Evolutionary conservation across 2,797 vertebrate genomes (phyloP).

Genomic region (Serranus cabrilla): DNA sequence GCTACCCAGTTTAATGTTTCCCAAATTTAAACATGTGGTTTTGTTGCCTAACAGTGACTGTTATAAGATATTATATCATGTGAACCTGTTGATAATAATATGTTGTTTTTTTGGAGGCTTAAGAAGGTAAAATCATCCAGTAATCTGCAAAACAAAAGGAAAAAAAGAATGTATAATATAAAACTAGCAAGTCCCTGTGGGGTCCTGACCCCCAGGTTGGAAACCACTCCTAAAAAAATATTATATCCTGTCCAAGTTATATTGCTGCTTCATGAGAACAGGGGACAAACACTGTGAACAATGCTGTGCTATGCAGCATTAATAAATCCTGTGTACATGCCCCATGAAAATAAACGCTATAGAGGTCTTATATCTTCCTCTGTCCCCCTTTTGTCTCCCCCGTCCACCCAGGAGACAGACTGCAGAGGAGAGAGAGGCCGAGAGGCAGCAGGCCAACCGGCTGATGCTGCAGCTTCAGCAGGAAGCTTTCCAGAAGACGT

Average conservation of each 20-base stretch:
- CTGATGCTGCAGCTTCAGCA: slow-evolving; percentile 98
- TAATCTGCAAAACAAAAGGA: too few species aligned
- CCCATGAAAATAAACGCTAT: slow-evolving; percentile 1
- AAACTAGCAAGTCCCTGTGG: not conserved
- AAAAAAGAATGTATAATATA: not conserved
- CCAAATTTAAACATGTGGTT: too few species aligned
- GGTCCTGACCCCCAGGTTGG: not conserved
- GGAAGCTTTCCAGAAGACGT: slow-evolving; percentile 96
- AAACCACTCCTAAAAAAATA: not conserved
- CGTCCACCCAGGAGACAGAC: slow-evolving; percentile 92
- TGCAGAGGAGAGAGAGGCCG: slow-evolving; percentile 96
- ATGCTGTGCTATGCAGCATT: not conserved
- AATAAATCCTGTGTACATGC: not conserved
- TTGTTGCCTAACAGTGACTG: too few species aligned
- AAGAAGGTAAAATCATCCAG: not conserved
- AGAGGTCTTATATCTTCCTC: slow-evolving; percentile 31
- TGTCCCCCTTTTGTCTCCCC: slow-evolving; percentile 24
- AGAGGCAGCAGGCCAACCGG: slow-evolving; percentile 96
- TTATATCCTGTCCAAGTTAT: not conserved
- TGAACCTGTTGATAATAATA: too few species aligned
- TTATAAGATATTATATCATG: too few species aligned
- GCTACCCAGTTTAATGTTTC: not conserved
- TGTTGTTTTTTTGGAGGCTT: too few species aligned
- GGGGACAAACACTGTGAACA: not conserved
- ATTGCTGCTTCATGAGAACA: not conserved